phyloP scores from a whole-genome alignment of 2,888 invertebrate genomes.

The Epinotia brunnichana region DNA sequence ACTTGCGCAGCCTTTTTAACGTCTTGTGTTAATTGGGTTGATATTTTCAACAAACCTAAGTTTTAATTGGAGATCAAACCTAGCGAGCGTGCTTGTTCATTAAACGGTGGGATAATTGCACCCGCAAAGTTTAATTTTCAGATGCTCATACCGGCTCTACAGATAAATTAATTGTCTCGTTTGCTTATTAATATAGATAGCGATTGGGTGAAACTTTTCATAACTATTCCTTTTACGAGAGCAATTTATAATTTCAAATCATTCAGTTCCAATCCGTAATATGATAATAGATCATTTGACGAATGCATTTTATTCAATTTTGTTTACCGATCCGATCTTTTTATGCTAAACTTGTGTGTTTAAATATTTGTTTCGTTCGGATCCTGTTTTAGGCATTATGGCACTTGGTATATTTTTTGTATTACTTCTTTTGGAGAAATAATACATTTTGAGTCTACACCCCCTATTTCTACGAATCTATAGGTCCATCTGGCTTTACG shows the following conservation, averaged over 20 bases:
- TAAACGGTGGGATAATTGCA: slow-evolving; percentile 44
- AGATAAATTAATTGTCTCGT: slow-evolving; percentile 39
- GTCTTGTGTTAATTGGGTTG: slow-evolving; percentile 23
- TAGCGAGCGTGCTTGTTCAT: slow-evolving; percentile 39
- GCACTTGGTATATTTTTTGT: too few species aligned
- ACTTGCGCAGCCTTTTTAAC: background rate
- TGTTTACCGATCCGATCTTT: too few species aligned
- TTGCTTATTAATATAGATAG: background rate
- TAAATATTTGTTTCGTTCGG: too few species aligned
- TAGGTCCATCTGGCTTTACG: too few species aligned
- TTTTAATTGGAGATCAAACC: slow-evolving; percentile 45
- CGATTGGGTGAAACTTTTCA: background rate
- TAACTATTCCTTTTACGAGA: background rate
- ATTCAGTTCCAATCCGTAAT: background rate
- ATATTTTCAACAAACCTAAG: slow-evolving; percentile 35
- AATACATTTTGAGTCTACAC: too few species aligned
- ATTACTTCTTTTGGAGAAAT: too few species aligned
- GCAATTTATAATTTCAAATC: background rate
- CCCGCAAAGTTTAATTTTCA: slow-evolving; percentile 43
- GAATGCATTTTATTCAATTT: too few species aligned
- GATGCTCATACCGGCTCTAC: slow-evolving; percentile 32
- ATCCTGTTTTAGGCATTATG: too few species aligned
- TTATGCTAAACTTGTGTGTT: too few species aligned
- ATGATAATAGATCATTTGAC: too few species aligned
- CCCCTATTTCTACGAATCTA: too few species aligned